phyloP scores from a whole-genome alignment of 2,797 vertebrate species.

The Hapalemur alaotrensis region DNA sequence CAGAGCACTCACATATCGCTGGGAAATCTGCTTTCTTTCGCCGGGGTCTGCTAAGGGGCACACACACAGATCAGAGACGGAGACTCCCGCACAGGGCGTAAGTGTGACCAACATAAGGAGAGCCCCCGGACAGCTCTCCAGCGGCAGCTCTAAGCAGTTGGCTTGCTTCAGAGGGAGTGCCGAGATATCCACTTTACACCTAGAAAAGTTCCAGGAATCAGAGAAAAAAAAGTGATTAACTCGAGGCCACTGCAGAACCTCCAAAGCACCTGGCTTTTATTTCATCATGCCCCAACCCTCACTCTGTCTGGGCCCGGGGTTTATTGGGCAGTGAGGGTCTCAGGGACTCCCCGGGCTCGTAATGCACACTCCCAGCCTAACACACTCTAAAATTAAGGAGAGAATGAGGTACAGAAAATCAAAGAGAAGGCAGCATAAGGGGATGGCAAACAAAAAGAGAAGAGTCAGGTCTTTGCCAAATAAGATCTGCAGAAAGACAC shows the following conservation, averaged over 20 bases:
- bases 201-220: constrained; percentile 71
- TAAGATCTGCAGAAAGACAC: background rate
- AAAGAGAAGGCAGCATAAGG: background rate
- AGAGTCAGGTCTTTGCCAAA: constrained; percentile 14
- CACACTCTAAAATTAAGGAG: background rate
- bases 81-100: constrained; percentile 90
- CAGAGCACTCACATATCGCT: constrained; percentile 90
- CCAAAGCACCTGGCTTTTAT: background rate
- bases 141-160: constrained; percentile 88
- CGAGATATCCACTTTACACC: constrained; percentile 92
- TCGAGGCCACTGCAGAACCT: background rate
- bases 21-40: constrained; percentile 85
- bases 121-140: constrained; percentile 87
- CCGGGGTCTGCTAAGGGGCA: constrained; percentile 89
- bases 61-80: constrained; percentile 90
- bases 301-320: constrained; percentile 18
- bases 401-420: constrained; percentile 14
- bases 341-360: background rate
- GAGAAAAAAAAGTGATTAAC: background rate
- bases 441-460: constrained; percentile 11
- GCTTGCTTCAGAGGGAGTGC: constrained; percentile 86
- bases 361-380: constrained; percentile 32
- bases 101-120: constrained; percentile 91
- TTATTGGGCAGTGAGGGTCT: constrained; percentile 23
- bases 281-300: constrained; percentile 60